phyloP scores from a whole-genome alignment of 2,888 invertebrate genomes.

The Melanostoma scalare region DNA sequence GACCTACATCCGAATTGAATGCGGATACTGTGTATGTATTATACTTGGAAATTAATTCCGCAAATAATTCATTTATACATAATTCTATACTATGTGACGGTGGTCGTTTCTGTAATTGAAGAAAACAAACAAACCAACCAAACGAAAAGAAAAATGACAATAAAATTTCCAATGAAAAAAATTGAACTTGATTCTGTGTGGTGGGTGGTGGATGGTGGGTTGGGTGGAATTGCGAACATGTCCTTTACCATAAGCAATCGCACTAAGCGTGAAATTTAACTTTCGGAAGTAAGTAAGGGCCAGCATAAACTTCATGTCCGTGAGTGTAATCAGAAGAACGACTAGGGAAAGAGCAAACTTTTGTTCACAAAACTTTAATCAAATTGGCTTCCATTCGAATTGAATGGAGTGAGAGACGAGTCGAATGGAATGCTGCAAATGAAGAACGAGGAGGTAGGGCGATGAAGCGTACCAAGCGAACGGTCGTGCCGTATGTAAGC shows the following conservation, averaged over 20 bases:
- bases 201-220: background rate
- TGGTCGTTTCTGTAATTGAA: background rate
- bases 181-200: conserved; percentile 18
- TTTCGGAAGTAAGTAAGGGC: conserved; percentile 53
- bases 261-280: conserved; percentile 63
- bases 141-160: background rate
- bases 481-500: background rate
- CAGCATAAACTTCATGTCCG: conserved; percentile 61
- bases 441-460: background rate
- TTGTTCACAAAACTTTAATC: conserved; percentile 69
- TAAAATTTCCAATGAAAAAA: conserved; percentile 7
- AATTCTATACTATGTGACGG: background rate
- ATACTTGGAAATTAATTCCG: conserved; percentile 40
- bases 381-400: conserved; percentile 57
- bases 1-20: conserved; percentile 38
- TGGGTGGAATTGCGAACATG: conserved; percentile 19
- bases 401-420: conserved; percentile 12
- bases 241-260: conserved; percentile 59
- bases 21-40: conserved; percentile 1
- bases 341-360: conserved; percentile 31
- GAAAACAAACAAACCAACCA: background rate
- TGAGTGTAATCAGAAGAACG: conserved; percentile 63
- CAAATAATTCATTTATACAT: conserved; percentile 1
- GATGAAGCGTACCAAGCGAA: no score
- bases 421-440: background rate